Evolutionary conservation across 2,113 vertebrate species (phyloP).

Genomic region (Macquaria australasica): DNA sequence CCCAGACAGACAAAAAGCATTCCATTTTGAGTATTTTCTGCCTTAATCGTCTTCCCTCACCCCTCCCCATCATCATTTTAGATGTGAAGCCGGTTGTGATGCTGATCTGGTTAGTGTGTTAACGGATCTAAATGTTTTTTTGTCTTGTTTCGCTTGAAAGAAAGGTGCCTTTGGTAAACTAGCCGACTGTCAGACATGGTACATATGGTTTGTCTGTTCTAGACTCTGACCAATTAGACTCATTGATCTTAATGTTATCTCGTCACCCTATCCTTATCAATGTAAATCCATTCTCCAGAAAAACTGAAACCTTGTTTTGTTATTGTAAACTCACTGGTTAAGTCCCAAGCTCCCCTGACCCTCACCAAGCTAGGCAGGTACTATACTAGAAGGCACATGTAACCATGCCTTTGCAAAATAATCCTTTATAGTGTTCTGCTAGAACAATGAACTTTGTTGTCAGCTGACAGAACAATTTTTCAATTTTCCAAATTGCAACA

Average conservation of each 20-base stretch:
- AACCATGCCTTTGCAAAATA: background rate
- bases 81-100: constrained; percentile 44
- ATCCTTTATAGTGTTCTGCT: background rate
- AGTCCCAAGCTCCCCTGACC: background rate
- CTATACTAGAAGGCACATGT: background rate
- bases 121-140: constrained; percentile 27
- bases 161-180: constrained; percentile 18
- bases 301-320: constrained; percentile 18
- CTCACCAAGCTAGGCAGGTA: background rate
- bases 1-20: constrained; percentile 67
- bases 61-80: constrained; percentile 11
- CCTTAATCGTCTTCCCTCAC: background rate
- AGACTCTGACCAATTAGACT: background rate
- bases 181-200: background rate
- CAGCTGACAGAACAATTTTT: background rate
- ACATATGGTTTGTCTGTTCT: background rate
- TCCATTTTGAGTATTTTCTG: constrained; percentile 48
- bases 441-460: background rate
- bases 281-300: background rate
- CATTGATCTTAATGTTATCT: background rate
- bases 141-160: background rate
- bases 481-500: constrained; percentile 1
- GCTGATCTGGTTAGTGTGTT: constrained; percentile 27
- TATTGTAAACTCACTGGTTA: constrained; percentile 17
- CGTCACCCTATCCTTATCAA: background rate